These are phyloP conservation scores for Papilio glaucus DNA, from an alignment of 1,140 invertebrate species.

Conservation along the genomic window DNA sequence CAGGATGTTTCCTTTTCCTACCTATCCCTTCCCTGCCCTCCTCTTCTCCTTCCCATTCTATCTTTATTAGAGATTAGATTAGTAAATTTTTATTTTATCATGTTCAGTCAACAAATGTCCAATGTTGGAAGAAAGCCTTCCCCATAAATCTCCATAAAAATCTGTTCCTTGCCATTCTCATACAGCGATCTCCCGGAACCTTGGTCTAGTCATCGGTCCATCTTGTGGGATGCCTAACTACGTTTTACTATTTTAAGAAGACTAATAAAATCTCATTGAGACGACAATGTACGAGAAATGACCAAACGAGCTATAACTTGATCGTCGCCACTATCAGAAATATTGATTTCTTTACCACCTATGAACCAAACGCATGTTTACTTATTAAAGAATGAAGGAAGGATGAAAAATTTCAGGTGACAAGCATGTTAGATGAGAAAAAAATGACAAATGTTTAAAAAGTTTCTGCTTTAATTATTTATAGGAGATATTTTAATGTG, in stretches of 20 bases:
- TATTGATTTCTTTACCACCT: too few relatives aligned
- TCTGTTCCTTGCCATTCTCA: not conserved
- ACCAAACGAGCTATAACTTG: too few relatives aligned
- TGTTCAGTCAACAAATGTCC: not conserved
- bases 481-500: too few relatives aligned
- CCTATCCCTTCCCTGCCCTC: too few relatives aligned
- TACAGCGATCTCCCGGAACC: not conserved
- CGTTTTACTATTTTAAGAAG: not conserved
- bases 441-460: not conserved
- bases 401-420: not conserved
- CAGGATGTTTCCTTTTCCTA: too few relatives aligned
- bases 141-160: not conserved
- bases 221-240: not conserved
- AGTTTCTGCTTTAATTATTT: not conserved
- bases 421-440: not conserved
- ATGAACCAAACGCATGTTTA: not conserved
- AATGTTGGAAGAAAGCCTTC: not conserved
- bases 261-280: not conserved
- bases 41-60: too few relatives aligned
- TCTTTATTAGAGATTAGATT: too few relatives aligned
- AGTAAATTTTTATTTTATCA: too few relatives aligned
- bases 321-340: too few relatives aligned
- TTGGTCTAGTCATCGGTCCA: not conserved
- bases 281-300: too few relatives aligned
- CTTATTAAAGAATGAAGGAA: not conserved